phyloP scores from a whole-genome alignment of 30 jellyfish, hydroid and myxozoan genomes.

The Catostylus mosaicus region DNA sequence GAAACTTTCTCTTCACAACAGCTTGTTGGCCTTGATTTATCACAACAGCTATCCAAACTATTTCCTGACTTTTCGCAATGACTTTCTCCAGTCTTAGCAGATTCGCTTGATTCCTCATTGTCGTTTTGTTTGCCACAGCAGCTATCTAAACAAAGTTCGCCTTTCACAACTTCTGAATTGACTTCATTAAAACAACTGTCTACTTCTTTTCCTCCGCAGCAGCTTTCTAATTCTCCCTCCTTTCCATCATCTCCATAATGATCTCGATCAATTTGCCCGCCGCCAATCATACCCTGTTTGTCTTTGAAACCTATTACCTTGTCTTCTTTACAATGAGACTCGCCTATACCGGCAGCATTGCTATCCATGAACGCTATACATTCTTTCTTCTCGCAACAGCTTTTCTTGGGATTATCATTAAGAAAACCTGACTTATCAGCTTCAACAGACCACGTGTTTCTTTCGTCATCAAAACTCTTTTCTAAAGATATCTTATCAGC shows the following conservation, averaged over 20 bases:
- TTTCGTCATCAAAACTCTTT: too few relatives aligned
- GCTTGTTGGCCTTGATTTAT: not conserved
- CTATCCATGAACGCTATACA: not conserved
- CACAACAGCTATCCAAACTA: not conserved
- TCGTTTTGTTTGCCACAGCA: not conserved
- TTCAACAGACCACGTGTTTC: too few relatives aligned
- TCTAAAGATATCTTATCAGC: too few relatives aligned
- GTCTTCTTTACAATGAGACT: not conserved
- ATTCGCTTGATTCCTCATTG: not conserved
- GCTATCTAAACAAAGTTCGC: not conserved
- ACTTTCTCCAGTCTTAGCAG: not conserved
- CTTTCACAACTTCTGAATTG: not conserved
- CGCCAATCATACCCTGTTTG: not conserved
- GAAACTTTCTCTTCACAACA: not conserved
- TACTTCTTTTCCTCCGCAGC: constrained; percentile 5
- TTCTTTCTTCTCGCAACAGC: not conserved
- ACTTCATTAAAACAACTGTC: too few relatives aligned
- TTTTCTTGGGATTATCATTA: not conserved
- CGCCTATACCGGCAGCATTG: not conserved
- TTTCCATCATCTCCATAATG: not conserved
- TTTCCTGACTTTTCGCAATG: not conserved
- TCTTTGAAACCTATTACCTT: not conserved
- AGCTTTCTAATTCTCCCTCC: not conserved
- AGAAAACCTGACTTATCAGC: too few relatives aligned
- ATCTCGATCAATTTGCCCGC: not conserved